Base-by-base conservation (phyloP, 2,797 vertebrate genomes). In the Peromyscus melanophrys region DNA sequence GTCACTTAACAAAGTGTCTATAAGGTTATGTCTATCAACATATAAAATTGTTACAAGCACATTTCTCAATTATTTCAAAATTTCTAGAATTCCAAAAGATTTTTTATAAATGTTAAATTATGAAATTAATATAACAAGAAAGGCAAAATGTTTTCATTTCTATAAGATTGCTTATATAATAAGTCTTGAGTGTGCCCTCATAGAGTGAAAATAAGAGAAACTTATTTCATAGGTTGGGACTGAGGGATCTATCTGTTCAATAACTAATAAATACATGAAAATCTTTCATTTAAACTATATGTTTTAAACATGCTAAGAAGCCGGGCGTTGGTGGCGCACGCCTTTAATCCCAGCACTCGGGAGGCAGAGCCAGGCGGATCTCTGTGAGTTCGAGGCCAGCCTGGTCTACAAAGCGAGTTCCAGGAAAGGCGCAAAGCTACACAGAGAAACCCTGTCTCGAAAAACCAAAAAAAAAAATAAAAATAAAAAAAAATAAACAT, bases 11-110 rank as follows among this genome's bases (percentile, higher is more conserved):
- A 49, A n/a, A 27, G 55, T 4, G 3, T 6, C 61, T 37, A 11
- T 71, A 86, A 40, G 29, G 13, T 55, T 6, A 13, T 55, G 3
- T 52, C 17, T 92, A 1, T 3, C 59, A 90, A 90, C 4, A 73
- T 29, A 92, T 9, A 75, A 69, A 75, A 73, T 29, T 0, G 6
- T 37, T 89, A 7, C 49, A 77, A 13, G 0, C 12, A 27, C 1
- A 73, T 34, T 6, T 73, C 19, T 40, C 29, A 84, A 59, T 59
- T 91, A 63, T 83, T 92, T 92, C 78, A 37, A 90, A 80, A 96
- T 78, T 92, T 95, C 19, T 92, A 61, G 31, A 59, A 73, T 6
- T 19, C 0, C 19, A 85, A 75, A 59, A 75, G 7, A 29, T 37
- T 89, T 55, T 31, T 31, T 23, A 16, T n/a, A 37, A 77, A 89